phyloP scores from a whole-genome alignment of 2,113 vertebrate species.

The Pyrgilauda ruficollis region DNA sequence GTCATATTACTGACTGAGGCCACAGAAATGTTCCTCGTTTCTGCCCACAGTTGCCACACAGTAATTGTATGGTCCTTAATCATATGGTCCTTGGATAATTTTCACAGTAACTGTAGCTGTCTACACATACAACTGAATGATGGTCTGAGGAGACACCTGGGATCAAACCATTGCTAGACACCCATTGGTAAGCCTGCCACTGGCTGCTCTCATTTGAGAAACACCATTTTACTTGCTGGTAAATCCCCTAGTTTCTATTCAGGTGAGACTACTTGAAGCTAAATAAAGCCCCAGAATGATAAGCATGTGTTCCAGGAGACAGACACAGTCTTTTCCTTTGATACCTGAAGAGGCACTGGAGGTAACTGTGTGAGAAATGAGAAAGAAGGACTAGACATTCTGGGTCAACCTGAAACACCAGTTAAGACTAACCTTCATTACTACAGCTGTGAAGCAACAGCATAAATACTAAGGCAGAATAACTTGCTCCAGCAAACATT shows the following conservation, averaged over 20 bases:
- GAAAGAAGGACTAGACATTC: background rate
- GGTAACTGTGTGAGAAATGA: background rate
- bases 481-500: constrained; percentile 10
- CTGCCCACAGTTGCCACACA: background rate
- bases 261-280: background rate
- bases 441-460: constrained; percentile 33
- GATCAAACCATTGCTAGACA: background rate
- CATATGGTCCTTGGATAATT: background rate
- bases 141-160: background rate
- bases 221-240: background rate
- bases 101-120: background rate
- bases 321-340: background rate
- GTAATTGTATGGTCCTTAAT: background rate
- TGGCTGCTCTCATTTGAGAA: background rate
- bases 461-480: background rate
- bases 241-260: background rate
- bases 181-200: background rate
- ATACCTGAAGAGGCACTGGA: background rate
- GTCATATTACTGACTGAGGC: background rate
- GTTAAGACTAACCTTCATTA: background rate
- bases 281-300: background rate
- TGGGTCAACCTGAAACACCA: constrained; percentile 31
- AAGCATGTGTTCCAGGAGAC: background rate
- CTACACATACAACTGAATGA: background rate
- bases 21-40: background rate